Evolutionary conservation across 2,797 vertebrate genomes (phyloP).

Genomic region (Neopelma chrysocephalum): DNA sequence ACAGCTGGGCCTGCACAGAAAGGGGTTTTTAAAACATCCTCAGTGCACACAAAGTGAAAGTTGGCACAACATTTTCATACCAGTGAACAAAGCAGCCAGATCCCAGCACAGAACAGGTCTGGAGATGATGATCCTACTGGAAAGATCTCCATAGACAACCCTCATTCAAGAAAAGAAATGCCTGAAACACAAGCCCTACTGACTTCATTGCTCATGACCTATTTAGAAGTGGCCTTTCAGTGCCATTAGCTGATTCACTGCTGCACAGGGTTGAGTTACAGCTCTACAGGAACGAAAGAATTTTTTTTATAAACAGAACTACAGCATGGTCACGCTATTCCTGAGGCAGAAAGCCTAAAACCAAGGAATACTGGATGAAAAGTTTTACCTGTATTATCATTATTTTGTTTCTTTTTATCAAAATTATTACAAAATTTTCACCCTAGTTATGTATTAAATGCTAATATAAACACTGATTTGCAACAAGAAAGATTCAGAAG

Average conservation of each 20-base stretch:
- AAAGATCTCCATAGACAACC: not conserved
- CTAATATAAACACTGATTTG: not conserved
- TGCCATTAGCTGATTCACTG: conserved; percentile 22
- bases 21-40: not conserved
- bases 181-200: conserved; percentile 11
- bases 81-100: not conserved
- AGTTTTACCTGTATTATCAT: not conserved
- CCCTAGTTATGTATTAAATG: not conserved
- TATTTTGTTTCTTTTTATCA: not conserved
- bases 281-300: not conserved
- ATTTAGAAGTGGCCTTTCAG: conserved; percentile 37
- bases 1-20: not conserved
- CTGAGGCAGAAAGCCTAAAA: not conserved
- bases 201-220: conserved; percentile 49
- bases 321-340: not conserved
- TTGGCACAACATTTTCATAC: not conserved
- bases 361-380: not conserved
- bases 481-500: not conserved
- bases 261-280: not conserved
- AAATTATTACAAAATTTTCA: not conserved
- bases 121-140: not conserved
- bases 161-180: not conserved
- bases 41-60: not conserved
- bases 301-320: not conserved
- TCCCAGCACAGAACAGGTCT: not conserved